Evolutionary conservation across 2,888 invertebrate genomes (phyloP).

Genomic region (Mesochorus sp.): DNA sequence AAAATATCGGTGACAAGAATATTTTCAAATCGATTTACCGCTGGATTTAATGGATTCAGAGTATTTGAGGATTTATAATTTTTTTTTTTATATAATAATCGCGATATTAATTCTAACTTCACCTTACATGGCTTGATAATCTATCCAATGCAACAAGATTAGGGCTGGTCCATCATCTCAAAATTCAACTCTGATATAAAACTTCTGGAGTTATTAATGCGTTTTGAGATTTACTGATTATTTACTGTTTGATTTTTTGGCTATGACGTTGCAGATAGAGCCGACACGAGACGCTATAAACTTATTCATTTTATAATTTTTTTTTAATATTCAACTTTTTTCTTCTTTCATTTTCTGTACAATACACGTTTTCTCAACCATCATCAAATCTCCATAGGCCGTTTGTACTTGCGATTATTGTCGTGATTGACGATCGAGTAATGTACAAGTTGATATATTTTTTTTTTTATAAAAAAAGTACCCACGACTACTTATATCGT

Average conservation of each 20-base stretch:
- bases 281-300: not conserved
- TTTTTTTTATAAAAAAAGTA: constrained; percentile 44
- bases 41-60: constrained; percentile 43
- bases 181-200: constrained; percentile 18
- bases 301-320: not conserved
- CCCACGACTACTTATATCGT: not conserved
- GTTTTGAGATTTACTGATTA: not conserved
- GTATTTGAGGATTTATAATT: constrained; percentile 36
- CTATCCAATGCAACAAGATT: not conserved
- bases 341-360: not conserved
- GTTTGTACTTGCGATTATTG: constrained; percentile 40
- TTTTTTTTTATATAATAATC: not conserved
- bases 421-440: constrained; percentile 9
- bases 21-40: constrained; percentile 26
- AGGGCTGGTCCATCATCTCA: not conserved
- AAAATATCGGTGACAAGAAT: constrained; percentile 1
- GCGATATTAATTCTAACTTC: not conserved
- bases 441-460: constrained; percentile 61
- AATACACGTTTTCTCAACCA: not conserved
- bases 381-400: constrained; percentile 37
- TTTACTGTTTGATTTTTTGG: constrained; percentile 3
- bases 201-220: not conserved
- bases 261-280: not conserved
- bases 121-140: too few relatives aligned
- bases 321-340: not conserved